A percentile compares a stretch with the other conserved stretches of the same genome.
Evolutionary conservation across 2,113 vertebrate species (phyloP).

Genomic region (Leptobrachium ailaonicum): DNA sequence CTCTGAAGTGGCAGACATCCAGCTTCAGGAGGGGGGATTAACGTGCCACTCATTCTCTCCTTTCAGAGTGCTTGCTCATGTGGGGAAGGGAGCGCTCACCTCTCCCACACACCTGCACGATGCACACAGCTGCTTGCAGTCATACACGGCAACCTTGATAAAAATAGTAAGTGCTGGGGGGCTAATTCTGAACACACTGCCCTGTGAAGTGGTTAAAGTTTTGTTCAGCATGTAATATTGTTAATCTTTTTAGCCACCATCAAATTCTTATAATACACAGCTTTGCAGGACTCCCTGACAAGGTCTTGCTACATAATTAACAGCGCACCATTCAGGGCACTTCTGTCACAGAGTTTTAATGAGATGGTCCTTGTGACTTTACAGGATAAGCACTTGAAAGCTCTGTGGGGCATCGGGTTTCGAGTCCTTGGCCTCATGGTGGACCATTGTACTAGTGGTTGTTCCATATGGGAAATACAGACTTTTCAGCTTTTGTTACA

Average conservation of each 20-base stretch:
- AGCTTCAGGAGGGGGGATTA: slow-evolving; percentile 28
- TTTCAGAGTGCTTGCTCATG: slow-evolving; percentile 17
- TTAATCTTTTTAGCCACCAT: slow-evolving; percentile 13
- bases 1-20: slow-evolving; percentile 52
- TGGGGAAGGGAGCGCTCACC: slow-evolving; percentile 18
- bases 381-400: neutral
- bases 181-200: slow-evolving; percentile 20
- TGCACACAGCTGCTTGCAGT: slow-evolving; percentile 26
- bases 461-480: too few relatives aligned
- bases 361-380: neutral
- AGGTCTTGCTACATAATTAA: neutral
- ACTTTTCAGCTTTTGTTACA: too few relatives aligned
- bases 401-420: neutral
- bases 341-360: neutral
- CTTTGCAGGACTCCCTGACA: neutral
- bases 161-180: slow-evolving; percentile 29
- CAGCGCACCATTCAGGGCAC: neutral
- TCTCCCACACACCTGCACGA: slow-evolving; percentile 36
- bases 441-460: too few relatives aligned
- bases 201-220: slow-evolving; percentile 37
- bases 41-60: neutral
- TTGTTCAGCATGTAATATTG: neutral
- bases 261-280: neutral
- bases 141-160: slow-evolving; percentile 29
- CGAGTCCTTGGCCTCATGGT: too few relatives aligned